Evolutionary conservation across 1,140 invertebrate species (phyloP), one percentile per base, ranked within the genome.

Genomic region (Heliconius nattereri): DNA sequence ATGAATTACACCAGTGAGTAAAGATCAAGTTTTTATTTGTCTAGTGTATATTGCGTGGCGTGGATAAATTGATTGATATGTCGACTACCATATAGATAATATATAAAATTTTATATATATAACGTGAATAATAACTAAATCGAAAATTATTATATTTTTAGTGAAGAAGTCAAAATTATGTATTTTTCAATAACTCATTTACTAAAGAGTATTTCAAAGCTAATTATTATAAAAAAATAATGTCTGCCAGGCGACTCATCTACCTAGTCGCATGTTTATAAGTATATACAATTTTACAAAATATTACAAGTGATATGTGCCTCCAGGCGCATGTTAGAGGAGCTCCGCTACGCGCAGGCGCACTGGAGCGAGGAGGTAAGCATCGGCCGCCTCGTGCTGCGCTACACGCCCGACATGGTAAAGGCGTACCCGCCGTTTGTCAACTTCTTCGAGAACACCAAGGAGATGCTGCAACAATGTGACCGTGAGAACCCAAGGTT

Each of bases 371-470:
- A 99, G 89, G 97, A 98, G 85, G 96, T 96, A 83, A 96, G 96
- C 85, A 97, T 99, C 86, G 98, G 98, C 9, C 96, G 97, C 87
- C 97, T 99, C 81, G 97, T 99, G 88, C 95, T 98, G 19, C 97
- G 97, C 92, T 98, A 98, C 90, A 96, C 96, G 70, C 96, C 96
- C 35, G 97, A 97, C 88, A 95, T 99, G 82, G 96, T 97, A 72
- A 99, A 98, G 94, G 98, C 98, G 0, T 99, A 99, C 95, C 98
- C 99, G 73, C 98, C 98, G 8, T 99, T 99, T 94, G 97, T 99
- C 16, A 99, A 99, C 94, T 99, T 98, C 92, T 99, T 99, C 93
- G 98, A 99, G 93, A 98, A 98, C 90, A 98, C 98, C 88, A 99
- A 99, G 94, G 97, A 98, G 88, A 98, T 97, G 95, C 96, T 99